Conservation (phyloP, 1,140 invertebrate genomes). For the Thaumetopoea pityocampa region DNA sequence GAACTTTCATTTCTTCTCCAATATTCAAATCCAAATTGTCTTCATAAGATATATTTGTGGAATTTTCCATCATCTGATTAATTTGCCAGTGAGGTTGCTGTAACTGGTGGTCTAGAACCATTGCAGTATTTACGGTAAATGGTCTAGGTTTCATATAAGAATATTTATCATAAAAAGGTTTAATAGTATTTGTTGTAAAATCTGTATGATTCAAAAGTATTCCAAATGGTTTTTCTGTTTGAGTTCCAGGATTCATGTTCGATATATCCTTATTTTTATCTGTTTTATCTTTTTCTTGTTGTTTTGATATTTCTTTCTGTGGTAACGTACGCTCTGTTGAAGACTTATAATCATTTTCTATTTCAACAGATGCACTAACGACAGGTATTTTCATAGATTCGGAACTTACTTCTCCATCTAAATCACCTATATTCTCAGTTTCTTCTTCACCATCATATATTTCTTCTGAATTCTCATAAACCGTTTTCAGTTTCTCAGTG, state of each 20-base stretch:
- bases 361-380: conserved; percentile 43
- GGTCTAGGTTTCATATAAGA: conserved; percentile 59
- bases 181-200: conserved; percentile 51
- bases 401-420: conserved; percentile 61
- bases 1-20: conserved; percentile 53
- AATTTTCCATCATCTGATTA: conserved; percentile 63
- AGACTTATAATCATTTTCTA: conserved; percentile 25
- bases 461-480: conserved; percentile 66
- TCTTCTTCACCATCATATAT: conserved; percentile 62
- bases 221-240: conserved; percentile 73
- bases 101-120: conserved; percentile 59
- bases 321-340: conserved; percentile 30
- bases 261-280: conserved; percentile 25
- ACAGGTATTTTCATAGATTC: conserved; percentile 69
- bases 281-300: conserved; percentile 8
- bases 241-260: conserved; percentile 54
- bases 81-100: conserved; percentile 71
- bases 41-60: conserved; percentile 59
- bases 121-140: conserved; percentile 53
- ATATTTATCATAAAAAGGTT: conserved; percentile 40
- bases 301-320: conserved; percentile 31
- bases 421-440: conserved; percentile 36
- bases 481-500: conserved; percentile 38
- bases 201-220: conserved; percentile 45
- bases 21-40: conserved; percentile 63